These are phyloP conservation scores for Notechis scutatus DNA, from an alignment of 2,113 vertebrate genomes.

Conservation along the genomic window DNA sequence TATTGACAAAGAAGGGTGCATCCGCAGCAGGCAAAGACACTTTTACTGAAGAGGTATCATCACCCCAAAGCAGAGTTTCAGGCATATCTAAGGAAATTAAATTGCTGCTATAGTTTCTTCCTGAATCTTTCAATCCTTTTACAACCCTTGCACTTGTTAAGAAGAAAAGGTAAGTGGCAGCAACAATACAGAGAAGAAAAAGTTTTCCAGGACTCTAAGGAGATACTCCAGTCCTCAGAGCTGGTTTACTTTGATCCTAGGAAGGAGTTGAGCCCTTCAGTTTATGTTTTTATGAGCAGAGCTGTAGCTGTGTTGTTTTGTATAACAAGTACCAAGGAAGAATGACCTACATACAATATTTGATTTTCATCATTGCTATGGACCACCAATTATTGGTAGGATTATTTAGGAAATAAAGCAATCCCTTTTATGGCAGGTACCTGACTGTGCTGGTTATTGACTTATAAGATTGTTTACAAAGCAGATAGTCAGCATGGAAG, in stretches of 20 bases:
- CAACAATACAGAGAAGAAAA: not conserved
- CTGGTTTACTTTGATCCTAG: not conserved
- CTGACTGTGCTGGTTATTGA: not conserved
- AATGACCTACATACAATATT: not conserved
- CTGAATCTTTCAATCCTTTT: not conserved
- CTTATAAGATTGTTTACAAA: slow-evolving; percentile 1
- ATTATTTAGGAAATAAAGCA: not conserved
- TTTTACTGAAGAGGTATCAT: not conserved
- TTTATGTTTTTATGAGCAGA: not conserved
- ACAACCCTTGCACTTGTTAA: not conserved
- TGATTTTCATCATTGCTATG: not conserved
- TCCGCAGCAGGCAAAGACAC: not conserved
- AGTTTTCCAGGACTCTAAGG: not conserved
- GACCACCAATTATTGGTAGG: not conserved
- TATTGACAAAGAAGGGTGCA: not conserved
- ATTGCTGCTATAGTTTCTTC: not conserved
- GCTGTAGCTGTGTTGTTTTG: not conserved
- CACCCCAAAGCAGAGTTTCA: not conserved
- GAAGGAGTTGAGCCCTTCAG: not conserved
- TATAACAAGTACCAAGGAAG: not conserved
- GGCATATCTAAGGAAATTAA: not conserved
- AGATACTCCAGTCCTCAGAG: not conserved
- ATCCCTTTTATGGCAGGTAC: not conserved
- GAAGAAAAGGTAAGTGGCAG: not conserved
- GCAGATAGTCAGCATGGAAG: not conserved